Percentiles rank a stretch among this genome's conserved stretches.
Evolutionary conservation across 2,888 invertebrate species (phyloP).

Genomic region (Amphipyra tragopoginis): DNA sequence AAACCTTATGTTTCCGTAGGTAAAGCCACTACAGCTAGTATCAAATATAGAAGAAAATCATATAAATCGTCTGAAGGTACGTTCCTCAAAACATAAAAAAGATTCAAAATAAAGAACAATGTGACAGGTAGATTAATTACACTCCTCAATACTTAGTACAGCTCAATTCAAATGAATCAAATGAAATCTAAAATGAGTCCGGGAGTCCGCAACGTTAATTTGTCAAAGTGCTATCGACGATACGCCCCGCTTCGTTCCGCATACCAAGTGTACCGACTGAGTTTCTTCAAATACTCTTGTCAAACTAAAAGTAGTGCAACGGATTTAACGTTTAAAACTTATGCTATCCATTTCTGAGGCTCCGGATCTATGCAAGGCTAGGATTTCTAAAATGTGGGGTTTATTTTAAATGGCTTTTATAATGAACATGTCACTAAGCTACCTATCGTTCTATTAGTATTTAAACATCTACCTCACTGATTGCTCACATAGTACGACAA

Average conservation of each 20-base stretch:
- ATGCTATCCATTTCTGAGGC: not conserved
- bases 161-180: conserved; percentile 26
- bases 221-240: conserved; percentile 45
- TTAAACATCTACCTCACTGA: too few species aligned
- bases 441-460: too few species aligned
- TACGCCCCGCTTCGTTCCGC: conserved; percentile 17
- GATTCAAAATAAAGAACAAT: not conserved
- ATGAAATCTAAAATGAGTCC: conserved; percentile 41
- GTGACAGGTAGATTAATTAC: conserved; percentile 15
- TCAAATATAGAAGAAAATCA: too few species aligned
- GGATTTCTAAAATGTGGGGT: too few species aligned
- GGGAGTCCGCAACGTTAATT: conserved; percentile 38
- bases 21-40: too few species aligned
- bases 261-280: conserved; percentile 35
- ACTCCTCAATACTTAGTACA: not conserved
- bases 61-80: too few species aligned
- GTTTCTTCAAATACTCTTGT: conserved; percentile 27
- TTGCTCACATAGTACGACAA: too few species aligned
- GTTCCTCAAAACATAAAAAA: not conserved
- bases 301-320: conserved; percentile 6
- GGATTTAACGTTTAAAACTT: conserved; percentile 22
- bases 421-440: too few species aligned
- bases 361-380: not conserved
- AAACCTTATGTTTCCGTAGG: too few species aligned
- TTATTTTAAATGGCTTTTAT: too few species aligned